phyloP scores from a whole-genome alignment of 1,140 invertebrate species.

The Druon quercuslanigerum region DNA sequence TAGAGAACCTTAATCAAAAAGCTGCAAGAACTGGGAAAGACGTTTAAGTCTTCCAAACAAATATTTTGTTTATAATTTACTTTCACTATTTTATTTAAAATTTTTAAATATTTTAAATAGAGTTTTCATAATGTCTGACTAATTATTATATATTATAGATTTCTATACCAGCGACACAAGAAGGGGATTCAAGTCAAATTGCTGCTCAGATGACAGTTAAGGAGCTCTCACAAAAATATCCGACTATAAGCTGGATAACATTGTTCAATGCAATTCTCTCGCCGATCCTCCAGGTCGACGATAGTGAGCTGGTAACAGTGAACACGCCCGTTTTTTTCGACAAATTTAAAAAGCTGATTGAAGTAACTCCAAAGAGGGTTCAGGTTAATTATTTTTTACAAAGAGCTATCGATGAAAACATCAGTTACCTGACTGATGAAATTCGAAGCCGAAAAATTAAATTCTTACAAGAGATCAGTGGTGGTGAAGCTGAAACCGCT shows the following conservation, averaged over 20 bases:
- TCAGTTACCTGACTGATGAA: constrained; percentile 83
- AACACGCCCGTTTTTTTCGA: neutral
- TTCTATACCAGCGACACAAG: constrained; percentile 71
- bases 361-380: constrained; percentile 64
- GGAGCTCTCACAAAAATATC: neutral
- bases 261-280: constrained; percentile 16
- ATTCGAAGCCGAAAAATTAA: constrained; percentile 82
- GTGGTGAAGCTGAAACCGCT: constrained; percentile 81
- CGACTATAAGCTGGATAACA: constrained; percentile 8
- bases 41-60: too few species aligned
- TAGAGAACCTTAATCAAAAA: too few species aligned
- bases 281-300: constrained; percentile 54
- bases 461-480: constrained; percentile 83
- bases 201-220: neutral
- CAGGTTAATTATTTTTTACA: constrained; percentile 89
- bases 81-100: too few species aligned
- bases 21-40: too few species aligned
- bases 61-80: too few species aligned
- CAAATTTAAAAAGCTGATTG: neutral
- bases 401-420: constrained; percentile 82
- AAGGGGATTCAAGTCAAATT: neutral
- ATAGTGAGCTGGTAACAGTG: neutral
- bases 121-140: too few species aligned
- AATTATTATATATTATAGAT: constrained; percentile 77
- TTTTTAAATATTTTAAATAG: too few species aligned